These are phyloP conservation scores for Cephalopachus bancanus DNA, from an alignment of 2,797 vertebrate genomes.

Conservation along the genomic window DNA sequence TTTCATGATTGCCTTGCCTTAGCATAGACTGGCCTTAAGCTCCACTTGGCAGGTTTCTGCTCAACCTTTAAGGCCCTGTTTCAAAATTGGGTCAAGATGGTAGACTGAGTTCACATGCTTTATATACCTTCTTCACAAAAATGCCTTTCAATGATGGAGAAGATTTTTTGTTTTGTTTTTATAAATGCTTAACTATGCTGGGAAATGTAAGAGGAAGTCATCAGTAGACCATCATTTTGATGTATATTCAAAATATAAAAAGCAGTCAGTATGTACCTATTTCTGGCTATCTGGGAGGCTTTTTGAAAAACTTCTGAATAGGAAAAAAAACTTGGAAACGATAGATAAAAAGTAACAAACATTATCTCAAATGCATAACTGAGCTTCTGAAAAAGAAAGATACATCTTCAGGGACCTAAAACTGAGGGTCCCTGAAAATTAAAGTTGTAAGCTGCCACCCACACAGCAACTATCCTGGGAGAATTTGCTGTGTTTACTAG, in stretches of 20 bases:
- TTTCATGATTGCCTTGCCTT: not conserved
- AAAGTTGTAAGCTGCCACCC: not conserved
- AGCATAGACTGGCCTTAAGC: not conserved
- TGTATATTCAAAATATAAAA: slow-evolving; percentile 36
- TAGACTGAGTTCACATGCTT: not conserved
- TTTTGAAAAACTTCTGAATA: slow-evolving; percentile 24
- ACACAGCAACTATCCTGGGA: not conserved
- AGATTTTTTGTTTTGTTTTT: not conserved
- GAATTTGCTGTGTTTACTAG: not conserved
- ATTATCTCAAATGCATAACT: not conserved
- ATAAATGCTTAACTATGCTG: not conserved
- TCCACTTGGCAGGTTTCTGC: not conserved
- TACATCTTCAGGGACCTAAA: not conserved
- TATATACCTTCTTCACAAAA: not conserved
- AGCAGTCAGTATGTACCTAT: slow-evolving; percentile 24
- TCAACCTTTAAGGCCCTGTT: not conserved
- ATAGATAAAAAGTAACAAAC: slow-evolving; percentile 26
- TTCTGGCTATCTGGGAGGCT: not conserved
- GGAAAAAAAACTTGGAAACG: not conserved
- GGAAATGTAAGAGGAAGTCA: not conserved
- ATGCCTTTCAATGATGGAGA: slow-evolving; percentile 25
- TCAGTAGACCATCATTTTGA: not conserved
- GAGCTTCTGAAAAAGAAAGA: slow-evolving; percentile 41
- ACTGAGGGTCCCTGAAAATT: slow-evolving; percentile 4
- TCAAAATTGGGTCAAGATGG: not conserved